Evolutionary conservation across 2,113 vertebrate species (phyloP), one percentile per base, ranked within the genome.

Genomic region (Ibidorhyncha struthersii): DNA sequence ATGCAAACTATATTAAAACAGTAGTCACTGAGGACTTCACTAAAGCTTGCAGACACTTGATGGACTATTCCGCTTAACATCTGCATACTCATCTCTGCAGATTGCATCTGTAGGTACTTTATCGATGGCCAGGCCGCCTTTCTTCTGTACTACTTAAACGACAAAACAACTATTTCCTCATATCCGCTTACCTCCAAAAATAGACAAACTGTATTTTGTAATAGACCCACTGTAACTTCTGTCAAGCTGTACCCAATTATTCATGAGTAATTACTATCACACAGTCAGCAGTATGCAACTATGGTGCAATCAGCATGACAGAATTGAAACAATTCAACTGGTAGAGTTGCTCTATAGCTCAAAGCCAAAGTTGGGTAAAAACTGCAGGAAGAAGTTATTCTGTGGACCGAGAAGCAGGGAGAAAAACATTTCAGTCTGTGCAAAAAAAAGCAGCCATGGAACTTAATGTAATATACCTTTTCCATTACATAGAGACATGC

Each of bases 401-500:
- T 20, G 19, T 12, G 6, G 3, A 84, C 2, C 36, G 71, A 45
- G 10, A 66, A 4, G 8, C 13, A n/a, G 1, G 0, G 5, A 74
- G 29, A 21, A 30, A 73, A 76, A 40, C 65, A 29, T 9, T 27
- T 58, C 11, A 12, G 19, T 12, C 9, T 13, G 15, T 5, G 26
- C 7, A 27, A 36, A 76, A 65, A 50, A 79, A 50, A 6, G 9
- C 17, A 76, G 52, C 21, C 50, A 8, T 9, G 29, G 67, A 76
- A 41, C 19, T 32, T 12, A 19, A 0, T 0, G 14, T n/a, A 26
- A 53, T 14, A 8, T 4, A 21, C 25, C 65, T 32, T 73, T 29
- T 0, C 8, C 0, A 43, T 26, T 18, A 14, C 3, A 8, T 0
- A 19, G 19, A 10, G 9, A 36, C 69, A 52, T 0, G 4, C 12